These are phyloP conservation scores for Dioctria rufipes DNA, from an alignment of 2,888 invertebrate genomes.

Conservation along the genomic window DNA sequence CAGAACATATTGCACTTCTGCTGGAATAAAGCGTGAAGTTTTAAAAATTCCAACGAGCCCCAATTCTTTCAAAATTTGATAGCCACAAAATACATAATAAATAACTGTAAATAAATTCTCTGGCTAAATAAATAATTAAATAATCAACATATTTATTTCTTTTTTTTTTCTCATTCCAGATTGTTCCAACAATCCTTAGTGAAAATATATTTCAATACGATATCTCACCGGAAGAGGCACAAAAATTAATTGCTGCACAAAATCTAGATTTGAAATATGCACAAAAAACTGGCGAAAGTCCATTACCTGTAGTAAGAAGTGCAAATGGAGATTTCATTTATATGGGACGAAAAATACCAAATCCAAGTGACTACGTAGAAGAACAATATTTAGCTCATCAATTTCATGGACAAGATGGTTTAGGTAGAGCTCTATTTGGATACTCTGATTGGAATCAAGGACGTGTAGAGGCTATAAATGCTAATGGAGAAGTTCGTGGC, in stretches of 20 bases:
- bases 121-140: not conserved
- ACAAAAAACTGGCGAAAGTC: slow-evolving; percentile 74
- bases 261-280: slow-evolving; percentile 73
- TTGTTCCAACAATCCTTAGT: slow-evolving; percentile 64
- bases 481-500: slow-evolving; percentile 79
- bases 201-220: slow-evolving; percentile 73
- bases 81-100: too few species aligned
- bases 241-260: slow-evolving; percentile 68
- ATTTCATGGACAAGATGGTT: slow-evolving; percentile 80
- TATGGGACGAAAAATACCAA: slow-evolving; percentile 75
- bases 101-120: too few species aligned
- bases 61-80: too few species aligned
- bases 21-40: too few species aligned
- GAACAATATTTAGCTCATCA: slow-evolving; percentile 81
- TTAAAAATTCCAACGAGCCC: too few species aligned
- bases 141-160: not conserved
- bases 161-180: slow-evolving; percentile 22
- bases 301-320: slow-evolving; percentile 69
- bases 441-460: slow-evolving; percentile 82
- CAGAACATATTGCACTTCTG: too few species aligned
- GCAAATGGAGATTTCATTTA: slow-evolving; percentile 69
- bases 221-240: slow-evolving; percentile 73
- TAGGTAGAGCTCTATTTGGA: slow-evolving; percentile 82
- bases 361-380: slow-evolving; percentile 79
- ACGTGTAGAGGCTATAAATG: slow-evolving; percentile 80